These are phyloP conservation scores for Eudyptes chrysolophus DNA, from an alignment of 2,113 vertebrate species.

Conservation along the genomic window DNA sequence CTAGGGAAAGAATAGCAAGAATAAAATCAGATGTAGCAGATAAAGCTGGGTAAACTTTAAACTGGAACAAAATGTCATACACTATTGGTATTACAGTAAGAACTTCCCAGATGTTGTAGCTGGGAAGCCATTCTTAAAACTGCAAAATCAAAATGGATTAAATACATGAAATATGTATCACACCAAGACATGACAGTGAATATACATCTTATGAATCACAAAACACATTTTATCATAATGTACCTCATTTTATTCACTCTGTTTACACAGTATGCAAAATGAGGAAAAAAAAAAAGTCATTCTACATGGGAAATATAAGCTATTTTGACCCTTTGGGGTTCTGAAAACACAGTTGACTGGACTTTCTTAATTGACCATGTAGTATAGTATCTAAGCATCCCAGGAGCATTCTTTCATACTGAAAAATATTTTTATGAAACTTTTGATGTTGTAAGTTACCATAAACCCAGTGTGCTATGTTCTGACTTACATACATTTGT, in stretches of 20 bases:
- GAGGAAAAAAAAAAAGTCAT: neutral
- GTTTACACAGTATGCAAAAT: neutral
- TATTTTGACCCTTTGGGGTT: neutral
- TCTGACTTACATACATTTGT: neutral
- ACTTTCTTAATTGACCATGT: neutral
- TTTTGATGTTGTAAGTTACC: neutral
- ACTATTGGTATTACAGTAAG: neutral
- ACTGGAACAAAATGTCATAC: neutral
- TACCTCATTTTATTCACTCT: neutral
- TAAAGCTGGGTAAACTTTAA: constrained; percentile 5
- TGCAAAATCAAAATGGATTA: neutral
- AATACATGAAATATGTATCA: neutral
- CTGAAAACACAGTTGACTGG: neutral
- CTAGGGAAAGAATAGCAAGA: neutral
- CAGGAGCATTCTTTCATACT: neutral
- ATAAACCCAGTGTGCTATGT: neutral
- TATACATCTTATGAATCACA: neutral
- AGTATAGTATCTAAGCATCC: neutral
- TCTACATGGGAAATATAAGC: neutral
- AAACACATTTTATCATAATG: neutral
- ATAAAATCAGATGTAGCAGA: neutral
- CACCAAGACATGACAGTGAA: neutral
- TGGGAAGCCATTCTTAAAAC: neutral
- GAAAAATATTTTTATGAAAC: neutral
- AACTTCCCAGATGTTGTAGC: neutral